These are phyloP conservation scores for Oceanodroma leucorhoa DNA, from an alignment of 2,797 vertebrate genomes.

Conservation along the genomic window DNA sequence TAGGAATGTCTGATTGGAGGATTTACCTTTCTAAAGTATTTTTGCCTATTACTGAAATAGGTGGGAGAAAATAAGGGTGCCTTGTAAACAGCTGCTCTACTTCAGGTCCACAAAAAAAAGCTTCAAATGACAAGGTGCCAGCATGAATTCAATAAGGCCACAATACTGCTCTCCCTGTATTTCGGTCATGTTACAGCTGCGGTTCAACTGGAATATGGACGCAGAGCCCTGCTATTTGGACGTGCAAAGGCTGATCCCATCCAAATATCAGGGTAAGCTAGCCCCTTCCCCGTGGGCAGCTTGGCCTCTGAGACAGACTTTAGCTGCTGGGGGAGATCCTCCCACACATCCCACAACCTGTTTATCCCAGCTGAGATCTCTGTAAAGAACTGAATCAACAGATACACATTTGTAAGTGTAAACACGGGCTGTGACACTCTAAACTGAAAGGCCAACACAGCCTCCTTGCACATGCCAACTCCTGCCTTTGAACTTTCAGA, in stretches of 20 bases:
- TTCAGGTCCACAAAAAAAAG: neutral
- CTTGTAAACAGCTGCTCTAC: neutral
- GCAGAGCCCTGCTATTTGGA: neutral
- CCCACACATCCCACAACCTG: neutral
- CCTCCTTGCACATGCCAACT: neutral
- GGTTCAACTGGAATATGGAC: neutral
- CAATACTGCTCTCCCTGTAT: neutral
- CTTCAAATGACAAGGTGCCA: neutral
- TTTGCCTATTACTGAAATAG: neutral
- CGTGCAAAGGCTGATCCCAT: neutral
- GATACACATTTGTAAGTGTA: neutral
- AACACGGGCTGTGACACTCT: neutral
- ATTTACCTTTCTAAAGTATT: neutral
- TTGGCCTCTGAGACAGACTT: neutral
- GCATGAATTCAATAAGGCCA: neutral
- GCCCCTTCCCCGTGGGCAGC: neutral
- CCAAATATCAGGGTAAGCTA: neutral
- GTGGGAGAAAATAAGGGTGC: neutral
- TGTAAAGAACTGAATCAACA: neutral
- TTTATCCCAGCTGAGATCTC: neutral
- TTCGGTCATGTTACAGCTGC: neutral
- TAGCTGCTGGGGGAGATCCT: neutral
- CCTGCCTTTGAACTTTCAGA: neutral
- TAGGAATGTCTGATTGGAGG: neutral
- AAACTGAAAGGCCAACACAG: neutral